Percentiles rank a stretch among this genome's conserved stretches.
phyloP scores from a whole-genome alignment of 2,888 invertebrate species.

The Acrobasis consociella region DNA sequence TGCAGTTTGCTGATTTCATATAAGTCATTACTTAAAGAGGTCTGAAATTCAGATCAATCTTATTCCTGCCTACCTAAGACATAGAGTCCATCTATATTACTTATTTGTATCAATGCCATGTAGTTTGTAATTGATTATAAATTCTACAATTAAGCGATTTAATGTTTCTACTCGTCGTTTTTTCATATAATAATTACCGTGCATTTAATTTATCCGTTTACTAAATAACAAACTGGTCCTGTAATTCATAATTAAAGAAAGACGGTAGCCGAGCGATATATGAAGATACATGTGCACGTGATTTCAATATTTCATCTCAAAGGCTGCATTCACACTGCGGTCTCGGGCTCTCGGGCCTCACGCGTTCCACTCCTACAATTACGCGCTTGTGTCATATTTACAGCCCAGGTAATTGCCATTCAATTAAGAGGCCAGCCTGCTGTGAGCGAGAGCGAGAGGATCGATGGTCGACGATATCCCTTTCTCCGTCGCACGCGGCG shows the following conservation, averaged over 20 bases:
- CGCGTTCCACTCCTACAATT: conserved; percentile 79
- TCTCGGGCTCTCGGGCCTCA: conserved; percentile 66
- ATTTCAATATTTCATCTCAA: conserved; percentile 75
- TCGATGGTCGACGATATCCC: conserved; percentile 42
- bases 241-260: conserved; percentile 31
- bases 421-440: conserved; percentile 77
- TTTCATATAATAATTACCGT: background rate
- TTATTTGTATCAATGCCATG: background rate
- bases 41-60: no score
- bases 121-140: background rate
- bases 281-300: conserved; percentile 53
- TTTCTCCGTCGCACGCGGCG: conserved; percentile 52
- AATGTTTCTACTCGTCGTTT: background rate
- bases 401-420: conserved; percentile 83
- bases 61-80: no score
- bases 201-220: background rate
- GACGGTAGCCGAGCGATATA: conserved; percentile 36
- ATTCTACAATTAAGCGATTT: background rate
- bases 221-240: conserved; percentile 1
- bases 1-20: no score
- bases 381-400: conserved; percentile 83
- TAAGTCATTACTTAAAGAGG: no score
- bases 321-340: conserved; percentile 67
- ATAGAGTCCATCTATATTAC: no score
- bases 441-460: conserved; percentile 59